Evolutionary conservation across 2,888 invertebrate genomes (phyloP).

Genomic region (Eutolmus rufibarbis): DNA sequence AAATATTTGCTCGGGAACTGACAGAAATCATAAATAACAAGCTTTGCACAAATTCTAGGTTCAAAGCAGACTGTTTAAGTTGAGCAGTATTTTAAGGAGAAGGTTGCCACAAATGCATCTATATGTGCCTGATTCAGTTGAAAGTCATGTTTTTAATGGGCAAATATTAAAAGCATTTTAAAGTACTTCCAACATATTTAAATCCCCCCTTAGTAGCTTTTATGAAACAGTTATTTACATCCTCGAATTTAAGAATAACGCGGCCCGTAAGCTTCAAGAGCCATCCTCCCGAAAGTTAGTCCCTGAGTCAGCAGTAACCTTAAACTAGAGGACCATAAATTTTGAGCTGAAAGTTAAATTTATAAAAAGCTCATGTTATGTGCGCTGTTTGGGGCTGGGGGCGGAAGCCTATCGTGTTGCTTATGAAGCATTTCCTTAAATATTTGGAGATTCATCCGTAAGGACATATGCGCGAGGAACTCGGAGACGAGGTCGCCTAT

Average conservation of each 20-base stretch:
- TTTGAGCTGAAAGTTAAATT: conserved; percentile 39
- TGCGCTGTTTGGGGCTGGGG: background rate
- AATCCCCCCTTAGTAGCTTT: background rate
- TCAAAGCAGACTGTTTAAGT: background rate
- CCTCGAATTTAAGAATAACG: background rate
- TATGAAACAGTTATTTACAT: background rate
- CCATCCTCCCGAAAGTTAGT: conserved; percentile 30
- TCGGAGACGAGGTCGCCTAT: background rate
- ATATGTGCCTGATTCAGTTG: background rate
- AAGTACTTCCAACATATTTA: background rate
- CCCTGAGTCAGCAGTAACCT: conserved; percentile 38
- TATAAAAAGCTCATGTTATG: conserved; percentile 40
- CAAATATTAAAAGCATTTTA: background rate
- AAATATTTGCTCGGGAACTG: background rate
- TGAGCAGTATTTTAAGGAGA: background rate
- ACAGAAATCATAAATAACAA: background rate
- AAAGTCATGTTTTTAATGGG: background rate
- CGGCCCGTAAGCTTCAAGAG: background rate
- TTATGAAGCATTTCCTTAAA: conserved; percentile 10
- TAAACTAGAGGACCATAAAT: conserved; percentile 44
- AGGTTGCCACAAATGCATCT: background rate
- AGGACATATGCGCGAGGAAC: background rate
- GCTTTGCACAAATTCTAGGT: background rate
- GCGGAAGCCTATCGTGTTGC: background rate
- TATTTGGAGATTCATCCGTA: background rate